These are phyloP conservation scores for Platycheirus albimanus DNA, from an alignment of 2,888 invertebrate species.

Conservation along the genomic window DNA sequence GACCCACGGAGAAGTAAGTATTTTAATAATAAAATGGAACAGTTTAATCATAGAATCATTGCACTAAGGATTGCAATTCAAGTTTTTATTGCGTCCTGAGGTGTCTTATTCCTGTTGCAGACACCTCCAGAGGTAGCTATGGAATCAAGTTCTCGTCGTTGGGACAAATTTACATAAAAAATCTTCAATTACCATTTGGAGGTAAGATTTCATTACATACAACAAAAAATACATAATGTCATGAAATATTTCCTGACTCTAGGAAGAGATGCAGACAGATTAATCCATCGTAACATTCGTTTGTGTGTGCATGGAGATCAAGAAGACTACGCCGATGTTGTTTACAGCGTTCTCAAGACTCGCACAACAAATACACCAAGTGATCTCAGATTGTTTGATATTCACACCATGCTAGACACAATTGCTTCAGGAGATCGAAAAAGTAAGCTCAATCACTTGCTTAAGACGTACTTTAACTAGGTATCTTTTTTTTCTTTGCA, in stretches of 20 bases:
- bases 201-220: conserved; percentile 80
- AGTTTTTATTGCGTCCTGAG: conserved; percentile 90
- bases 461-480: too few species aligned
- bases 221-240: background rate
- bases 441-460: conserved; percentile 84
- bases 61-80: conserved; percentile 82
- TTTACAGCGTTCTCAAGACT: conserved; percentile 87
- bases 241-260: background rate
- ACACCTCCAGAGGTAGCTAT: conserved; percentile 91
- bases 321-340: conserved; percentile 92
- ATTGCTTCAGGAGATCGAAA: conserved; percentile 87
- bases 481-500: too few species aligned
- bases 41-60: conserved; percentile 64
- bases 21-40: conserved; percentile 28
- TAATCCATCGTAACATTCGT: conserved; percentile 76
- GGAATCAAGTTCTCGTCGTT: conserved; percentile 91
- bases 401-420: conserved; percentile 90
- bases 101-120: conserved; percentile 90
- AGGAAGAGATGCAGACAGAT: conserved; percentile 82
- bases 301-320: conserved; percentile 85
- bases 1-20: conserved; percentile 49
- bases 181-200: conserved; percentile 88
- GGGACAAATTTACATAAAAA: conserved; percentile 87
- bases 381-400: conserved; percentile 86
- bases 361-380: conserved; percentile 83